Conservation (phyloP, 2,113 vertebrate species). For the Trematomus loennbergii region DNA sequence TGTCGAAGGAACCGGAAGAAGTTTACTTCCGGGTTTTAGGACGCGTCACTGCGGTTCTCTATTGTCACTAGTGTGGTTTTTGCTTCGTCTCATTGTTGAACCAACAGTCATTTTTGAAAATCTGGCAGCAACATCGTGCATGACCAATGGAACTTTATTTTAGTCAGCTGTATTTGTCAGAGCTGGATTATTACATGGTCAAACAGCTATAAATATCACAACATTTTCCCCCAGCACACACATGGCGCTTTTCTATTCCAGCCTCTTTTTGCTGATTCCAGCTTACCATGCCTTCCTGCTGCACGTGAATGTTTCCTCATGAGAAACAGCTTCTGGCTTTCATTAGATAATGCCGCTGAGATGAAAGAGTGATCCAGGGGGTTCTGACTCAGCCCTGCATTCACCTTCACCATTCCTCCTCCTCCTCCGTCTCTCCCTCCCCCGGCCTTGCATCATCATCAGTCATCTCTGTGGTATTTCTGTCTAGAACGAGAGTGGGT, state of each 20-base stretch:
- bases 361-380: constrained; percentile 49
- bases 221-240: neutral
- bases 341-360: constrained; percentile 50
- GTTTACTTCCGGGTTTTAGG: no score
- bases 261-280: constrained; percentile 46
- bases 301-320: constrained; percentile 45
- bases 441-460: constrained; percentile 17
- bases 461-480: constrained; percentile 16
- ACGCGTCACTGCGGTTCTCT: no score
- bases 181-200: constrained; percentile 32
- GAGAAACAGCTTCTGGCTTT: constrained; percentile 57
- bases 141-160: constrained; percentile 41
- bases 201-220: constrained; percentile 21
- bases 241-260: neutral
- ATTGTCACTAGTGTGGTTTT: neutral
- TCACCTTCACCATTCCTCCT: constrained; percentile 15
- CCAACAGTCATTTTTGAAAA: constrained; percentile 7
- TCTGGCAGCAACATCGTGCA: neutral
- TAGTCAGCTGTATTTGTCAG: constrained; percentile 25
- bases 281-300: constrained; percentile 17
- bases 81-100: neutral
- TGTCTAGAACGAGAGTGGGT: constrained; percentile 34
- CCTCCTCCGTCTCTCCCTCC: neutral
- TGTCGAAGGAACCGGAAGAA: no score
- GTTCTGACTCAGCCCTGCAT: constrained; percentile 57